Evolutionary conservation across 2,797 vertebrate species (phyloP).

Genomic region (Balearica regulorum): DNA sequence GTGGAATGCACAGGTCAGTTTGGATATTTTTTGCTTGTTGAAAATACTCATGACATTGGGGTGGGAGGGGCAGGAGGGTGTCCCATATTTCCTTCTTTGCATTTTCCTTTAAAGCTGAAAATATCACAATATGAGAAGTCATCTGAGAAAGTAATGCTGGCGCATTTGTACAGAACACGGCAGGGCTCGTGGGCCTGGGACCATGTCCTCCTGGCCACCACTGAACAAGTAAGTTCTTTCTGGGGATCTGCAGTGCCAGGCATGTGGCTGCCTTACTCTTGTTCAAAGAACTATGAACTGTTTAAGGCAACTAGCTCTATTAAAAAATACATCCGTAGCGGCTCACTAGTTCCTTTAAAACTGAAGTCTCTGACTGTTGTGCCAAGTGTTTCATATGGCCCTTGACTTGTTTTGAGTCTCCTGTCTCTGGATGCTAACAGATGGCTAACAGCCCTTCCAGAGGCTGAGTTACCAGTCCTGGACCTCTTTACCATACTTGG

Average conservation of each 20-base stretch:
- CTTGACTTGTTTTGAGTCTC: background rate
- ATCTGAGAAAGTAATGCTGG: background rate
- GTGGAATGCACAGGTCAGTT: background rate
- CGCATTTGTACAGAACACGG: background rate
- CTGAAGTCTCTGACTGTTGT: background rate
- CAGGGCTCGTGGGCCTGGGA: background rate
- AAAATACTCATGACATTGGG: background rate
- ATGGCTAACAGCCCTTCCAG: background rate
- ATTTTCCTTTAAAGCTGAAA: background rate
- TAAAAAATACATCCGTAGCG: fast-evolving
- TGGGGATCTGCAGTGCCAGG: background rate
- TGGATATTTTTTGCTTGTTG: background rate
- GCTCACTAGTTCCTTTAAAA: background rate
- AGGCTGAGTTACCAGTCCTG: background rate
- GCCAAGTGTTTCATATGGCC: background rate
- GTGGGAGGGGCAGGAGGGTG: fast-evolving
- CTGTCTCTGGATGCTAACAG: background rate
- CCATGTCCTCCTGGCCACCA: background rate
- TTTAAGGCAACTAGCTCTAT: background rate
- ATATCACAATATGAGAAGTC: background rate
- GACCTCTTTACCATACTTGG: background rate
- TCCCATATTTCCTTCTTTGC: background rate
- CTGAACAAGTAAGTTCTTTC: background rate
- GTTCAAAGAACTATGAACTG: background rate
- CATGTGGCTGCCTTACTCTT: background rate